Percentiles rank a stretch among this genome's conserved stretches.
phyloP scores from a whole-genome alignment of 2,113 vertebrate species.

The Sigmodon hispidus region DNA sequence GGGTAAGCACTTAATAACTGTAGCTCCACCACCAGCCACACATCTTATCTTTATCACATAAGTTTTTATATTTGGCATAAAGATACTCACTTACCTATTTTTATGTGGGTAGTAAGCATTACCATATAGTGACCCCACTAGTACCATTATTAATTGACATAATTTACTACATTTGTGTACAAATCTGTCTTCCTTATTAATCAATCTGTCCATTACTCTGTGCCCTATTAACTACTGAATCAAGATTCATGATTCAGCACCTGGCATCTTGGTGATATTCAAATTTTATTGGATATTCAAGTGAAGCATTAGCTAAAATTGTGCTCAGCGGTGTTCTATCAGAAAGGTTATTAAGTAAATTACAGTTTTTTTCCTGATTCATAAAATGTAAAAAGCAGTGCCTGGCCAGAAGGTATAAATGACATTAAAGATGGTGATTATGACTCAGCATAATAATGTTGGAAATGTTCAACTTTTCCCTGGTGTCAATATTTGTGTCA shows the following conservation, averaged over 20 bases:
- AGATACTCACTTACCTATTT: neutral
- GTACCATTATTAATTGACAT: neutral
- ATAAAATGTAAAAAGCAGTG: neutral
- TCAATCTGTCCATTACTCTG: neutral
- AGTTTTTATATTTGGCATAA: neutral
- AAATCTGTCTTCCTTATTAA: neutral
- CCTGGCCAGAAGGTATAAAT: neutral
- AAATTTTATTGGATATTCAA: neutral
- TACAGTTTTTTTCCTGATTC: neutral
- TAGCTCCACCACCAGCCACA: neutral
- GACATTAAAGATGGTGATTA: neutral
- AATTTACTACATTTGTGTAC: neutral
- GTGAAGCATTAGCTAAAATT: neutral
- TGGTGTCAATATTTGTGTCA: neutral
- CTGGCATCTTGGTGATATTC: neutral
- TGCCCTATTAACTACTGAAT: neutral
- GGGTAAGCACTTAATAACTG: neutral
- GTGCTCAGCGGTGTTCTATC: neutral
- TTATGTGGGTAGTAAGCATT: neutral
- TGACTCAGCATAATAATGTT: neutral
- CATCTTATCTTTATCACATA: neutral
- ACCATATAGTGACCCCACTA: fast-evolving
- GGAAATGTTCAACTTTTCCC: neutral
- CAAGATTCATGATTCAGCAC: neutral
- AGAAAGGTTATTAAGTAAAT: neutral